These are phyloP conservation scores for zebrafish (Danio rerio) DNA, from an alignment of 2,113 vertebrate species.

Conservation along the genomic window DNA sequence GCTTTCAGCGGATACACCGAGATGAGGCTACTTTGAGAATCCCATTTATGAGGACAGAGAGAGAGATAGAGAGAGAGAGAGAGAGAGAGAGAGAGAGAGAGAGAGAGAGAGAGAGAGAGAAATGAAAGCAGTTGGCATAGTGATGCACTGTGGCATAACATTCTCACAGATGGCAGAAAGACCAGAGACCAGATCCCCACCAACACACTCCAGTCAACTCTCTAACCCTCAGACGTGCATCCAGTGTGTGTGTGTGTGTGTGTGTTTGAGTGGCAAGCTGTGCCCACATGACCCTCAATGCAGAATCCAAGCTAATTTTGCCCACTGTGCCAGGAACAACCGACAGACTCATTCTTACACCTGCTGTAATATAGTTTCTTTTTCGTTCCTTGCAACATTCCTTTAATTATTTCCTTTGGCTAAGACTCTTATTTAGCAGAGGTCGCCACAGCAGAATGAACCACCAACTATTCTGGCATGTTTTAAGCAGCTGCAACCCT, in stretches of 20 bases:
- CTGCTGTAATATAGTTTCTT: too few relatives aligned
- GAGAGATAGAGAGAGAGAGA: not conserved
- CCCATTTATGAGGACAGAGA: conserved; percentile 20
- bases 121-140: conserved; percentile 42
- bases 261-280: conserved; percentile 14
- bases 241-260: conserved; percentile 12
- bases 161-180: conserved; percentile 58
- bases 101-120: not conserved
- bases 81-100: conserved; percentile 9
- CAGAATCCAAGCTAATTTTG: conserved; percentile 18
- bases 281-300: conserved; percentile 12
- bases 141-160: conserved; percentile 38
- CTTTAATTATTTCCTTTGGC: too few relatives aligned
- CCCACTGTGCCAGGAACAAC: conserved; percentile 10
- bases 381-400: too few relatives aligned
- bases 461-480: too few relatives aligned
- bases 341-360: not conserved
- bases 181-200: conserved; percentile 37
- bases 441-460: too few relatives aligned
- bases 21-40: conserved; percentile 20
- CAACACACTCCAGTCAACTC: conserved; percentile 8
- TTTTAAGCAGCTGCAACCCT: too few relatives aligned
- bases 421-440: too few relatives aligned
- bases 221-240: conserved; percentile 5
- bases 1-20: conserved; percentile 21